phyloP scores from a whole-genome alignment of 2,888 invertebrate genomes.

The Phytoseiulus persimilis region DNA sequence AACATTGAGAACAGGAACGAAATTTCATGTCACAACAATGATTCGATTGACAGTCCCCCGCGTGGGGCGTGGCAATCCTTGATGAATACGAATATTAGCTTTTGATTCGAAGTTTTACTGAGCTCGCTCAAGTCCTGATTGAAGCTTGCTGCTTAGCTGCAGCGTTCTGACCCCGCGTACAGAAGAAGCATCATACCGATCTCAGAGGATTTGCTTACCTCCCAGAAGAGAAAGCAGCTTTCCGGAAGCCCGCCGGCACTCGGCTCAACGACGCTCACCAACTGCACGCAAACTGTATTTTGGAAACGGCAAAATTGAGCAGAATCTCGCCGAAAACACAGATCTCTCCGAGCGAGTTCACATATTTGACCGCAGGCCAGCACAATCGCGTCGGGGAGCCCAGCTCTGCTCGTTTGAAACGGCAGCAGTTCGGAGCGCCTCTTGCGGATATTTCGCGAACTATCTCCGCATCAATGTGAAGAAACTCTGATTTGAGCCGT shows the following conservation, averaged over 20 bases:
- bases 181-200: background rate
- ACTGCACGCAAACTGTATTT: slow-evolving; percentile 36
- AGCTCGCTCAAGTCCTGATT: background rate
- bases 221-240: background rate
- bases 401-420: slow-evolving; percentile 31
- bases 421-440: background rate
- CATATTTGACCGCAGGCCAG: slow-evolving; percentile 38
- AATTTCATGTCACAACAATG: background rate
- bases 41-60: background rate
- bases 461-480: background rate
- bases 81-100: background rate
- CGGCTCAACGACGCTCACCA: slow-evolving; percentile 14
- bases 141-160: background rate
- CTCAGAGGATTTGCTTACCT: background rate
- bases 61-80: background rate
- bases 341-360: slow-evolving; percentile 38
- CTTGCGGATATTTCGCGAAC: background rate
- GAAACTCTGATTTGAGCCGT: no score
- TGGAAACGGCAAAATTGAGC: slow-evolving; percentile 30
- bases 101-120: background rate
- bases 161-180: slow-evolving; percentile 5
- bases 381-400: slow-evolving; percentile 12
- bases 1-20: background rate
- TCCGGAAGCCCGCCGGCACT: slow-evolving; percentile 5
- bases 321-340: slow-evolving; percentile 38